Evolutionary conservation across 1,140 invertebrate species (phyloP).

Genomic region (Eciton burchellii): DNA sequence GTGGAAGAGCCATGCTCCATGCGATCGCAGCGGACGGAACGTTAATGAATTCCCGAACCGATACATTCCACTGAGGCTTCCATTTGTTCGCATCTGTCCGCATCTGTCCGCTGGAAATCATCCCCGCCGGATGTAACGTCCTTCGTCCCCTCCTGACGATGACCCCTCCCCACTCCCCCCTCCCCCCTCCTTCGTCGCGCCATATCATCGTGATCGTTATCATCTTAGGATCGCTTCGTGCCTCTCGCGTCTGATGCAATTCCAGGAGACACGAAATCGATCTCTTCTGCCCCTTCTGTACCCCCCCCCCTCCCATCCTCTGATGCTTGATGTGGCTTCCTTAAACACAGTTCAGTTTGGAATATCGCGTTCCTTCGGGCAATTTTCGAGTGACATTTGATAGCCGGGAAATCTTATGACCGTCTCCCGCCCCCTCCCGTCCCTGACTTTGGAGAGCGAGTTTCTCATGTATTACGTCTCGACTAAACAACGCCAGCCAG

Average conservation of each 20-base stretch:
- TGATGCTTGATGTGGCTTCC: conserved; percentile 61
- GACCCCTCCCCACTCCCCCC: too few relatives aligned
- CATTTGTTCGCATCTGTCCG: conserved; percentile 14
- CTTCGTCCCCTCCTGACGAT: background rate
- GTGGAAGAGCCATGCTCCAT: conserved; percentile 7
- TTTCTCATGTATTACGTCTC: conserved; percentile 63
- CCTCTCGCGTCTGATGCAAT: background rate
- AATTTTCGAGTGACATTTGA: conserved; percentile 71
- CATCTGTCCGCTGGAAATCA: conserved; percentile 14
- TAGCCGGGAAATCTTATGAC: conserved; percentile 71
- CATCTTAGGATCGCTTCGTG: background rate
- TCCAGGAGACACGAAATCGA: conserved; percentile 17
- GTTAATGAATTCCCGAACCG: conserved; percentile 64
- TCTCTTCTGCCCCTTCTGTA: background rate
- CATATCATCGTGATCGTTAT: conserved; percentile 6
- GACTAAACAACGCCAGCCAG: conserved; percentile 59
- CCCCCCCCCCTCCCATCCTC: conserved; percentile 24
- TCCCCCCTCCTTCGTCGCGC: background rate
- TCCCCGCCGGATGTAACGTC: background rate
- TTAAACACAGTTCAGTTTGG: conserved; percentile 47
- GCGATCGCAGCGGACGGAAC: background rate
- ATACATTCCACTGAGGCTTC: conserved; percentile 48
- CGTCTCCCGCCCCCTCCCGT: conserved; percentile 34
- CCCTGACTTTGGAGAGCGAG: too few relatives aligned
- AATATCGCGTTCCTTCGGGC: conserved; percentile 69